Percentiles rank a stretch among this genome's conserved stretches.
Evolutionary conservation across 92 coral and sea anemone species (phyloP).

Genomic region (Porites divaricata): DNA sequence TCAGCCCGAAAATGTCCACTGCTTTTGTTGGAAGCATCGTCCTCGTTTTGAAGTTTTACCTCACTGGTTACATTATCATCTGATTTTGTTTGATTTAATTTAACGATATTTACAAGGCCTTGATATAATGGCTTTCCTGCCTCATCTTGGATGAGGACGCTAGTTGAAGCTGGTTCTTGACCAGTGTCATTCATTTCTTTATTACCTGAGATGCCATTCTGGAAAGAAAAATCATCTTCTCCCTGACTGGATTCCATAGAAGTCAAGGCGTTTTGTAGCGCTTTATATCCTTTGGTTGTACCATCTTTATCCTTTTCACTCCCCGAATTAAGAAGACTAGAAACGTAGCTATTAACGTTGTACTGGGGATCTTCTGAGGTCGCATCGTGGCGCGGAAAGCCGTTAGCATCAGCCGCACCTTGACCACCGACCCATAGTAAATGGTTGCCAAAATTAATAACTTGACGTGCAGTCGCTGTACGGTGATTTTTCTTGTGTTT

Average conservation of each 20-base stretch:
- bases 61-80: constrained; percentile 6
- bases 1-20: background rate
- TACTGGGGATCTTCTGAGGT: constrained; percentile 5
- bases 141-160: constrained; percentile 41
- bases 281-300: constrained; percentile 39
- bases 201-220: background rate
- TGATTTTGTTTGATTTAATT: constrained; percentile 26
- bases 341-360: background rate
- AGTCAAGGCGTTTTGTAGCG: constrained; percentile 24
- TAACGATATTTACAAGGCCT: constrained; percentile 24
- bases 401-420: constrained; percentile 38
- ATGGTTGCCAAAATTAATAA: constrained; percentile 40
- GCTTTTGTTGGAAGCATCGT: background rate
- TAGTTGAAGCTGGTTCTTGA: constrained; percentile 15
- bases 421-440: constrained; percentile 47
- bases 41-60: background rate
- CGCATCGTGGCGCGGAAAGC: constrained; percentile 37
- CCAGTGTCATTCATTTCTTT: constrained; percentile 13
- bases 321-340: constrained; percentile 11
- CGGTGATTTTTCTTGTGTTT: background rate
- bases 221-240: background rate
- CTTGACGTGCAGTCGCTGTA: constrained; percentile 24
- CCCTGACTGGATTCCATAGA: constrained; percentile 37
- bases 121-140: constrained; percentile 35
- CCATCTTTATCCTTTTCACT: background rate